phyloP scores from a whole-genome alignment of 1,140 invertebrate genomes.

The Eubasilissa regina region DNA sequence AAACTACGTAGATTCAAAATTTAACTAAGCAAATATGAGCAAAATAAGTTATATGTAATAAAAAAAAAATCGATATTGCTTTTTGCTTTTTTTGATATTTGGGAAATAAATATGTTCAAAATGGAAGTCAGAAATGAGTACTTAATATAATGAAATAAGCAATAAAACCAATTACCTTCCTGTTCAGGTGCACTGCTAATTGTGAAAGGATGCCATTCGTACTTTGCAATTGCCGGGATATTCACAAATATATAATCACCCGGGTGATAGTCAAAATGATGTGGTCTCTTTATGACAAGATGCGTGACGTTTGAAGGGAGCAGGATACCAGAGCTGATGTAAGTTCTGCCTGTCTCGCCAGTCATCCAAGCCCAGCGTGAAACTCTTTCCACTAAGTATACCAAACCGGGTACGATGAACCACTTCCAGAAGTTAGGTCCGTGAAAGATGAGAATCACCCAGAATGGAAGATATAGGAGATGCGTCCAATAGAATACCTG shows the following conservation, averaged over 20 bases:
- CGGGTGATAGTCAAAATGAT: constrained; percentile 90
- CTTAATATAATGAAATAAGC: neutral
- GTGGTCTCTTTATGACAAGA: constrained; percentile 88
- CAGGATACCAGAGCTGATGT: constrained; percentile 88
- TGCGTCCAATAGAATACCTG: constrained; percentile 97
- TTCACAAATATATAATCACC: constrained; percentile 97
- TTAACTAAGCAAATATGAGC: too few relatives aligned
- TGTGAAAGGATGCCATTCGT: constrained; percentile 98
- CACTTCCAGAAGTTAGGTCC: constrained; percentile 97
- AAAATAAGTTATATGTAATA: too few relatives aligned
- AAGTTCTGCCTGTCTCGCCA: constrained; percentile 84
- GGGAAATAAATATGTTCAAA: too few relatives aligned
- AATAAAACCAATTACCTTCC: constrained; percentile 77
- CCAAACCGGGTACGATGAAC: constrained; percentile 87
- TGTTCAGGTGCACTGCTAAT: constrained; percentile 96
- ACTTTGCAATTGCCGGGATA: constrained; percentile 91
- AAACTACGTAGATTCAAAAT: too few relatives aligned
- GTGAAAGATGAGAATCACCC: constrained; percentile 89
- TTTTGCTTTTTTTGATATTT: too few relatives aligned
- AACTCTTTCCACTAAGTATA: constrained; percentile 87
- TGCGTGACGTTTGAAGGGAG: constrained; percentile 91
- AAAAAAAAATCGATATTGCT: too few relatives aligned
- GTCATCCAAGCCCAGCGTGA: constrained; percentile 74
- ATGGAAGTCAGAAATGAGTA: too few relatives aligned
- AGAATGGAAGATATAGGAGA: constrained; percentile 91